Percentiles rank a stretch among this genome's conserved stretches.
Evolutionary conservation across 1,140 invertebrate species (phyloP).

Genomic region (Bathynomus jamesi): DNA sequence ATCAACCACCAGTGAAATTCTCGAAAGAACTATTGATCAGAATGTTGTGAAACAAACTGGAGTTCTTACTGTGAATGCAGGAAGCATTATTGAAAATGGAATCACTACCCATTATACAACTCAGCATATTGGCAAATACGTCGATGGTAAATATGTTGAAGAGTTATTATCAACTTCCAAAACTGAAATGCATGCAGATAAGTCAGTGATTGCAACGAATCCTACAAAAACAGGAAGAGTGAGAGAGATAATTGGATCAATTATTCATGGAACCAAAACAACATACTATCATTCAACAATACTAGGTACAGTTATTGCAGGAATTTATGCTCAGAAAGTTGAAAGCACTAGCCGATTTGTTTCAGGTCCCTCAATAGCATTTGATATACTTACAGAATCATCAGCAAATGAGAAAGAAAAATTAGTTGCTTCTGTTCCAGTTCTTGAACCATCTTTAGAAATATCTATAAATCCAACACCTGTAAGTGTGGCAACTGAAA

Average conservation of each 20-base stretch:
- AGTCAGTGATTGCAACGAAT: slow-evolving; percentile 49
- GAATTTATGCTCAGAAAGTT: slow-evolving; percentile 66
- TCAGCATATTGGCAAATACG: slow-evolving; percentile 57
- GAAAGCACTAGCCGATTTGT: slow-evolving; percentile 63
- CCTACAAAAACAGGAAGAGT: slow-evolving; percentile 56
- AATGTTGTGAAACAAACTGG: slow-evolving; percentile 43
- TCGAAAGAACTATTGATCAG: slow-evolving; percentile 42
- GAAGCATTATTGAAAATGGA: slow-evolving; percentile 61
- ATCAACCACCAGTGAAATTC: slow-evolving; percentile 53
- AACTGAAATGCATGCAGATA: slow-evolving; percentile 55
- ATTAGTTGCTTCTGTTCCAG: slow-evolving; percentile 2
- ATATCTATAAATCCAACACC: slow-evolving; percentile 4
- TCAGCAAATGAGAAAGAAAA: background rate
- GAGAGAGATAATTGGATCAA: slow-evolving; percentile 58
- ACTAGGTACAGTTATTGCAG: slow-evolving; percentile 69
- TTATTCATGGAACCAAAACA: slow-evolving; percentile 55
- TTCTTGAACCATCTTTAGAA: slow-evolving; percentile 5
- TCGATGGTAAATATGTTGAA: slow-evolving; percentile 57
- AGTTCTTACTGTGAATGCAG: slow-evolving; percentile 59
- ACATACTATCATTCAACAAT: slow-evolving; percentile 60
- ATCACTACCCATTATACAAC: slow-evolving; percentile 63
- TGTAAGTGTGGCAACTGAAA: slow-evolving; percentile 10
- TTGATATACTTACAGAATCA: slow-evolving; percentile 6
- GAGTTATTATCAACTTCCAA: slow-evolving; percentile 60
- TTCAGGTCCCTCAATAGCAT: slow-evolving; percentile 43